phyloP scores from a whole-genome alignment of 2,113 vertebrate species.

The Siniperca chuatsi region DNA sequence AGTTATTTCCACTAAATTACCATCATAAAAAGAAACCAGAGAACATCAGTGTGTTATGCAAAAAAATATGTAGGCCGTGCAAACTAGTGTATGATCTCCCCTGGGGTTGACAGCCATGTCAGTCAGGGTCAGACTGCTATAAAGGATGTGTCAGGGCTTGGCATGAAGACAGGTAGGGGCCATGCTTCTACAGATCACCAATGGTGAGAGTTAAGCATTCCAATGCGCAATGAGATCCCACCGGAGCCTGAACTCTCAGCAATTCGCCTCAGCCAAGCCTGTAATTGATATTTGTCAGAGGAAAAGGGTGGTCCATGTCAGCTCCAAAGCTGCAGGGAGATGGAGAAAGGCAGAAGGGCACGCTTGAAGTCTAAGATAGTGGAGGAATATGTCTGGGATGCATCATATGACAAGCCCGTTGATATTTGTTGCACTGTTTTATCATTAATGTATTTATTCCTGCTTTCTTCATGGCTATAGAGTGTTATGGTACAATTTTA shows the following conservation, averaged over 20 bases:
- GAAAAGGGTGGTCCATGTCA: conserved; percentile 65
- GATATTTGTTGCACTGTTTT: conserved; percentile 2
- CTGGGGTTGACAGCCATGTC: conserved; percentile 56
- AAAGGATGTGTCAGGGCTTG: conserved; percentile 67
- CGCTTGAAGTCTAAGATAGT: not conserved
- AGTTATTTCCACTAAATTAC: conserved; percentile 42
- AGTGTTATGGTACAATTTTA: not conserved
- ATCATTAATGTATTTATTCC: conserved; percentile 5
- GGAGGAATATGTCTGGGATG: not conserved
- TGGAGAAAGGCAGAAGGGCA: conserved; percentile 19
- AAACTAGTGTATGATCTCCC: conserved; percentile 31
- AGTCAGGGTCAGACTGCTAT: conserved; percentile 63
- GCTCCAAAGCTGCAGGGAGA: conserved; percentile 32
- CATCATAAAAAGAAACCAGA: conserved; percentile 36
- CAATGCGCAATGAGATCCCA: conserved; percentile 69
- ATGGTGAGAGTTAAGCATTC: conserved; percentile 63
- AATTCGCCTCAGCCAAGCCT: conserved; percentile 53
- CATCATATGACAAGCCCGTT: not conserved
- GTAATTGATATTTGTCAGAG: conserved; percentile 79
- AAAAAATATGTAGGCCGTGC: conserved; percentile 18
- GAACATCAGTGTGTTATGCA: conserved; percentile 44
- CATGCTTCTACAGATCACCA: conserved; percentile 55
- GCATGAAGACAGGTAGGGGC: conserved; percentile 55
- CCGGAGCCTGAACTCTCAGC: conserved; percentile 46
- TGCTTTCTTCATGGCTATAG: not conserved